Evolutionary conservation across 2,113 vertebrate species (phyloP), one percentile per base, ranked within the genome.

Genomic region (Pagrus major): DNA sequence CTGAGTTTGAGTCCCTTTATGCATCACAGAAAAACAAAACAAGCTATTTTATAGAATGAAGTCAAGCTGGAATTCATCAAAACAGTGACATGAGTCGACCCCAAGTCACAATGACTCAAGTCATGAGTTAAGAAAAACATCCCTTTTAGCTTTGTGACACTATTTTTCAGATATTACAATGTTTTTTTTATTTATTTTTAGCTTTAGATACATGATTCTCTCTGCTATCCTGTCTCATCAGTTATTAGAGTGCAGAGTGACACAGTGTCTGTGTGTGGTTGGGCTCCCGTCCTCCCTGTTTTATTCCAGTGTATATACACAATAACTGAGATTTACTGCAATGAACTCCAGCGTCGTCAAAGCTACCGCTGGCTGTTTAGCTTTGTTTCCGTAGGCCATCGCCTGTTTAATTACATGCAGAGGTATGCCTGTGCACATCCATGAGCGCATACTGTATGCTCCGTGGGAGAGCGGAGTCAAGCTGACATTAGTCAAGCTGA

Each of bases 401-500:
- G 74, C 54, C 46, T 67, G 63, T 78, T 76, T 80, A 90, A 89
- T 86, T 76, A 83, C 80, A 84, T 8, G 75, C 49, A 9, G 71
- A 71, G 66, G 76, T 81, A 84, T 84, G 72, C n/a, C 59, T n/a
- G 56, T 25, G 58, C 70, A 37, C 44, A 61, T 84, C 78, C 78
- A 71, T 65, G 59, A 70, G 77, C 27, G 0, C 42, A 56, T 39
- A 76, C 69, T 70, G 88, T 78, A 85, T 14, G 51, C 87, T 77
- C 78, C 27, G 83, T 55, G 72, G 88, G 86, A 56, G 69, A 79
- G 78, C 66, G 27, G 74, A 82, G 79, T 85, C 92, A 86, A 80
- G 88, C 91, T 90, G 91, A 92, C 90, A 90, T 91, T 86, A 88
- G 80, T 86, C 86, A 81, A 83, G 74, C 72, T 91, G 92, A 91